A percentile compares a stretch with the other conserved stretches of the same genome.
Evolutionary conservation across 2,888 invertebrate species (phyloP).

Genomic region (Xylocampa areola): DNA sequence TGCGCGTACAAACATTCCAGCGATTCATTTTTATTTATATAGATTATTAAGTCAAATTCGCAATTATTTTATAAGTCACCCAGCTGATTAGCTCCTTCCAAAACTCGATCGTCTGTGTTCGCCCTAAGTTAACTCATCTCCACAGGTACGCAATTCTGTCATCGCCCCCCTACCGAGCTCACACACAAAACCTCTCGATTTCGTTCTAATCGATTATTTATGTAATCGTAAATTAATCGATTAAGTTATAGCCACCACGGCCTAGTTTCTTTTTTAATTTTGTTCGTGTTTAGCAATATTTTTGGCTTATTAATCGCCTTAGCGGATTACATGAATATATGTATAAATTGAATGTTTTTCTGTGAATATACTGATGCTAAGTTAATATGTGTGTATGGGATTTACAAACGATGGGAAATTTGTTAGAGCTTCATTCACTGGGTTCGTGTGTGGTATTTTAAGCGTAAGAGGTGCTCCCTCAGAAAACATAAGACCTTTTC

Average conservation of each 20-base stretch:
- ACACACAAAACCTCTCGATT: constrained; percentile 68
- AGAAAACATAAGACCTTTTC: background rate
- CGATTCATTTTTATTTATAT: too few species aligned
- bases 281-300: constrained; percentile 61
- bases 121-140: constrained; percentile 22
- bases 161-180: constrained; percentile 49
- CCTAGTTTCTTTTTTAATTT: constrained; percentile 70
- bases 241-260: constrained; percentile 68
- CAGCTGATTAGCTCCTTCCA: too few species aligned
- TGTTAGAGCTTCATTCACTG: constrained; percentile 5
- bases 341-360: constrained; percentile 55
- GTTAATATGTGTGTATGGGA: constrained; percentile 37
- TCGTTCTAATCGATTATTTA: constrained; percentile 75
- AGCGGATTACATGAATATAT: constrained; percentile 60
- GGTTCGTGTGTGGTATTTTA: constrained; percentile 43
- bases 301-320: constrained; percentile 55
- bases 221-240: constrained; percentile 70
- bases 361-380: constrained; percentile 29
- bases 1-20: too few species aligned
- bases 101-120: constrained; percentile 20
- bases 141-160: constrained; percentile 42
- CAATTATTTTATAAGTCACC: too few species aligned
- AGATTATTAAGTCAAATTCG: too few species aligned
- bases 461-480: background rate
- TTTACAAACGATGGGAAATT: constrained; percentile 38